These are phyloP conservation scores for Pituophis catenifer DNA, from an alignment of 2,113 vertebrate species.

Conservation along the genomic window DNA sequence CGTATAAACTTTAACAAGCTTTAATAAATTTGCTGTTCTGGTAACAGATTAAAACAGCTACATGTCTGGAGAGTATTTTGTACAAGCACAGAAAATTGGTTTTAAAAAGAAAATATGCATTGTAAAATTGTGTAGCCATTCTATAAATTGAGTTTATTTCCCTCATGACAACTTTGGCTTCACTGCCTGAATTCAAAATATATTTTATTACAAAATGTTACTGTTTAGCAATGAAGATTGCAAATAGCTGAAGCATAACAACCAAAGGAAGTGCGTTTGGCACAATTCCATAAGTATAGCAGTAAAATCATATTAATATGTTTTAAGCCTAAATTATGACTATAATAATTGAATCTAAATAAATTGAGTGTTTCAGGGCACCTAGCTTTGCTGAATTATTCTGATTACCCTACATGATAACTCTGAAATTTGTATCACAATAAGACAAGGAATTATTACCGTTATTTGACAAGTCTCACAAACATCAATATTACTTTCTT, in stretches of 20 bases:
- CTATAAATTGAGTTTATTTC: constrained; percentile 18
- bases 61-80: neutral
- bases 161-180: neutral
- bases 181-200: neutral
- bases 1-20: neutral
- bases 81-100: neutral
- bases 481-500: constrained; percentile 30
- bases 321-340: constrained; percentile 34
- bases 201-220: constrained; percentile 30
- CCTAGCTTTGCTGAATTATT: constrained; percentile 33
- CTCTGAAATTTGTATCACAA: constrained; percentile 20
- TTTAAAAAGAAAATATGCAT: neutral
- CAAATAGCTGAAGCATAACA: neutral
- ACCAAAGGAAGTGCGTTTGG: constrained; percentile 1
- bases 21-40: neutral
- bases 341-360: constrained; percentile 37
- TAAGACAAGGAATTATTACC: constrained; percentile 10
- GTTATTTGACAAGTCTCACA: constrained; percentile 37
- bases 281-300: constrained; percentile 29
- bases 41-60: neutral
- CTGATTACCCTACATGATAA: constrained; percentile 38
- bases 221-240: neutral
- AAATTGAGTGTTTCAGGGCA: constrained; percentile 41
- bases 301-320: constrained; percentile 35
- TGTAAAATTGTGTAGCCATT: neutral